Evolutionary conservation across 2,113 vertebrate genomes (phyloP), one percentile per base, ranked within the genome.

Genomic region (Oncorhynchus tshawytscha): DNA sequence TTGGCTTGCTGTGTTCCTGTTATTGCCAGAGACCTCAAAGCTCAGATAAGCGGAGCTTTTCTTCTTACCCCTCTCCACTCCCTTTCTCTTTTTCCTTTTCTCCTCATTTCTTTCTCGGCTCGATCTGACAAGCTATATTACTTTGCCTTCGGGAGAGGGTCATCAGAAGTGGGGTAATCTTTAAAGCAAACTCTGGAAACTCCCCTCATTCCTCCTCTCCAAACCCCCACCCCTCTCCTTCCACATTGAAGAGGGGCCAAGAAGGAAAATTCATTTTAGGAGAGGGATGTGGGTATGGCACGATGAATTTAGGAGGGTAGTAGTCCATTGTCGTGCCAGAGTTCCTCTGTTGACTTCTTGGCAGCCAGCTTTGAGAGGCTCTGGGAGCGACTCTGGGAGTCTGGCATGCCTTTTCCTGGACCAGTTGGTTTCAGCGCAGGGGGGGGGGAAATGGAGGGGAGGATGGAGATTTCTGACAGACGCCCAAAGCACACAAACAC

Each of bases 401-500:
- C 82, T 91, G 91, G 90, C 91, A 90, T 59, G 75, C 48, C 80
- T 83, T 82, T 84, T 84, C 73, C 72, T 85, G 75, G 71, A 89
- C 78, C 88, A 88, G 87, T 88, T 89, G 88, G 87, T 90, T 79
- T 85, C 71, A 71, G 72, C 78, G 78, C 76, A 25, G 77, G 79
- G 82, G 72, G 72, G 39, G 2, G 39, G 8, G 5, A n/a, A n/a
- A n/a, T 20, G 68, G 68, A 18, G 68, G 8, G 16, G 34, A 22
- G 34, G 24, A 20, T 16, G 11, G 75, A 57, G 60, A 65, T 78
- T 72, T 84, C 78, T 88, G 89, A 85, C 85, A 87, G 75, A 77
- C 73, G 8, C 86, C 90, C 88, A 90, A 88, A 68, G 78, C 82
- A 85, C 85, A 86, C 86, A 89, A 88, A 92, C 80, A 84, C 87